Base-by-base conservation (phyloP, 23 tunicate species). In the Trididemnum clinides region DNA sequence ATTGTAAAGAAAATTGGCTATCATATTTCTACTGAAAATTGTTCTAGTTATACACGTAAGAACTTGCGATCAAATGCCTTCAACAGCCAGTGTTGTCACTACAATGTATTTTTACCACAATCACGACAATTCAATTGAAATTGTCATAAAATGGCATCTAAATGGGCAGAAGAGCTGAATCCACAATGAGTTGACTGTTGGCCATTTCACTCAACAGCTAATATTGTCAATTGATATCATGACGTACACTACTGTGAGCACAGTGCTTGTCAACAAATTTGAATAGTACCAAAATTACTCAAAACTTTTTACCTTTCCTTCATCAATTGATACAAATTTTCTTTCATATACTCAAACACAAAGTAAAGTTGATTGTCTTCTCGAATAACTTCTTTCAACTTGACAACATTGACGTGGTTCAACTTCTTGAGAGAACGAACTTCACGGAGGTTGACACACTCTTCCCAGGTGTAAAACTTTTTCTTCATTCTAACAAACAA, bases 281-380 rank as follows among this genome's bases (percentile, higher is more conserved):
- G n/a, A n/a, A 44, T 7, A 15, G 54, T 44, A 7, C 15, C 54
- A 44, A 44, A 44, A 44, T 7, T 7, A 10, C 10, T 44, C 15
- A 44, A 10, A 44, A 44, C 10, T 44, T 15, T 15, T 44, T n/a
- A 94, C 98, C 98, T 85, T 34, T 85, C 98, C 76, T 92, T 97
- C 97, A 97, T 97, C 1, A 97, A 85, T 50, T 97, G 99, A 65
- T 97, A 97, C 18, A 97, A 72, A 78, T 97, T 97, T 83, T 97
- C 97, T 86, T 92, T 97, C 99, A 97, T 97, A 71, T 97, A 97
- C 80, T 97, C 99, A 85, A 97, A 97, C 19, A 97, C 90, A 81
- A 97, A 97, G 70, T 89, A 97, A 6, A 97, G 89, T 33, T 73
- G 87, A 64, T 97, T 93, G 50, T 92, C 82, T 63, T 97, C 99